These are phyloP conservation scores for Coendou prehensilis DNA, from an alignment of 2,797 vertebrate species.

Conservation along the genomic window DNA sequence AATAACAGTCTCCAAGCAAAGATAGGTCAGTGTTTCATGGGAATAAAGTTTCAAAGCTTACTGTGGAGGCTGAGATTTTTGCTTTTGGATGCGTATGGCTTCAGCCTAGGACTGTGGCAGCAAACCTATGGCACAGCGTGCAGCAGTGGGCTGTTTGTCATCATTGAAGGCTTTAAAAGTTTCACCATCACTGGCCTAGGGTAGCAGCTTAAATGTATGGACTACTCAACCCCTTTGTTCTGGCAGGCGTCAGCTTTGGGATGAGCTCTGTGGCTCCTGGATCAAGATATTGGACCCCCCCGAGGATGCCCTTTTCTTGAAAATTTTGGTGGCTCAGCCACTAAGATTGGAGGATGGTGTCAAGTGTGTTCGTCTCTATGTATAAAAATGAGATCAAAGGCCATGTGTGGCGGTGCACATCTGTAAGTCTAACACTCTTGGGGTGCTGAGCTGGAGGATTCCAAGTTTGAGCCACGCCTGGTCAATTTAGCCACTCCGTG, in stretches of 20 bases:
- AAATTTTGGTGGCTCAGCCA: neutral
- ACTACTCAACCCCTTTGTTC: neutral
- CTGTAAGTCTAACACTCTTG: neutral
- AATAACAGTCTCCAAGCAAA: conserved; percentile 75
- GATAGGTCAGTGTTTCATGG: conserved; percentile 71
- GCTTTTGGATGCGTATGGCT: conserved; percentile 9
- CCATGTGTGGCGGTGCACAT: neutral
- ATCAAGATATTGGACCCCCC: neutral
- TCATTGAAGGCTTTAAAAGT: neutral
- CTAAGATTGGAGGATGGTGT: no score
- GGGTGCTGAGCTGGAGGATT: neutral
- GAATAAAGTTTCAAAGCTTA: conserved; percentile 75
- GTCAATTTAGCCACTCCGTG: neutral
- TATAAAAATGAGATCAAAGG: neutral
- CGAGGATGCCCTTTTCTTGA: neutral
- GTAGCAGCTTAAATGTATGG: neutral
- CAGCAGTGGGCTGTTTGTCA: neutral
- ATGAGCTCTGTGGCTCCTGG: neutral
- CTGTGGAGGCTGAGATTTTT: neutral
- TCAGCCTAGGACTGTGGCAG: neutral
- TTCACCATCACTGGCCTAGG: neutral
- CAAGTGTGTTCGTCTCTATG: neutral
- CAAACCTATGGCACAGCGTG: neutral
- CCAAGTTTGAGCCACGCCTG: neutral
- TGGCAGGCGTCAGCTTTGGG: neutral